Conservation (phyloP, 2,113 vertebrate species). For the Hippocampus guttulatus region DNA sequence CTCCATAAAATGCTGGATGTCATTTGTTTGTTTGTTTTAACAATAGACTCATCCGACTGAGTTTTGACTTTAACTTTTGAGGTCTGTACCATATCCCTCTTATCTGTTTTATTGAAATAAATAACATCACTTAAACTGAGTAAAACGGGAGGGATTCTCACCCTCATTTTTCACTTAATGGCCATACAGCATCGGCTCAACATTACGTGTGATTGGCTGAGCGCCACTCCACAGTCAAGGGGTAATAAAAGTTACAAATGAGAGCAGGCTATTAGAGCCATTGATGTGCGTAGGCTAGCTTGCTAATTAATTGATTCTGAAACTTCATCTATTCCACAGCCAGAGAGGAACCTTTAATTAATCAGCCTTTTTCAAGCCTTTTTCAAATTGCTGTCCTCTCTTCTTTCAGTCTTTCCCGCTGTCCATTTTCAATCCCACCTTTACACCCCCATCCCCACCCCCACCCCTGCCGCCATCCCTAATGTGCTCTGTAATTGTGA, state of each 20-base stretch:
- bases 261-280: conserved; percentile 71
- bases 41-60: no score
- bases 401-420: conserved; percentile 27
- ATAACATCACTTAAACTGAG: conserved; percentile 39
- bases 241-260: conserved; percentile 77
- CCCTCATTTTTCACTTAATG: conserved; percentile 48
- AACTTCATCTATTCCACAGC: conserved; percentile 72
- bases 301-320: conserved; percentile 75
- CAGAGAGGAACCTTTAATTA: conserved; percentile 67
- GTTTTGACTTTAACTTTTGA: neutral
- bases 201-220: conserved; percentile 58
- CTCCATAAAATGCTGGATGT: no score
- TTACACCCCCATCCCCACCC: neutral
- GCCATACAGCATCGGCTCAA: conserved; percentile 36
- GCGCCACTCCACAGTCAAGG: conserved; percentile 53
- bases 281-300: conserved; percentile 64
- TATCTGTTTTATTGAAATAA: conserved; percentile 29
- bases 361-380: conserved; percentile 47
- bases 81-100: neutral
- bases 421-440: conserved; percentile 5
- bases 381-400: conserved; percentile 44
- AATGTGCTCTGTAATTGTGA: conserved; percentile 57
- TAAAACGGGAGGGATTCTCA: conserved; percentile 9
- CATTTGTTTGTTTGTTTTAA: no score
- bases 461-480: neutral